Conservation (phyloP, 2,113 vertebrate genomes). For the Perca flavescens region DNA sequence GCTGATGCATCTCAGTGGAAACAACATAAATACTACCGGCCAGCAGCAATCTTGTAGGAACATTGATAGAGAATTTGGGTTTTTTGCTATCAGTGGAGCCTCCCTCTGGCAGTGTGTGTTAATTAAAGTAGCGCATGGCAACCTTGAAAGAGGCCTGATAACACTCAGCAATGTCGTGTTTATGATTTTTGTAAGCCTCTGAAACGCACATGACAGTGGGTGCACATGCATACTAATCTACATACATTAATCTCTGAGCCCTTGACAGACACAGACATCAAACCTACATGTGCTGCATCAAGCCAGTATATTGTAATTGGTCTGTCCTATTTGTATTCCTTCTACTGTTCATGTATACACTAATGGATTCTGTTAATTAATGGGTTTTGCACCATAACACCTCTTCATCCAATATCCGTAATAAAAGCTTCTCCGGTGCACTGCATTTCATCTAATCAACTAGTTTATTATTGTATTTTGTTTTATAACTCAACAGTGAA, state of each 20-base stretch:
- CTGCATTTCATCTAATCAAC: constrained; percentile 57
- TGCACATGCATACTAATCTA: constrained; percentile 28
- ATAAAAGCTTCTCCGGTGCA: constrained; percentile 47
- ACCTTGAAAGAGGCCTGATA: constrained; percentile 65
- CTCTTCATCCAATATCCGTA: constrained; percentile 41
- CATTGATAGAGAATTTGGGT: constrained; percentile 55
- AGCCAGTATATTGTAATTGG: constrained; percentile 54
- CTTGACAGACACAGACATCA: constrained; percentile 33
- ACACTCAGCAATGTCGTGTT: constrained; percentile 48
- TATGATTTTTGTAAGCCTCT: constrained; percentile 46
- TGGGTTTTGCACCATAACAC: constrained; percentile 45
- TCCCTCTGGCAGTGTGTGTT: constrained; percentile 69
- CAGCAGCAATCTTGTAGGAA: constrained; percentile 46
- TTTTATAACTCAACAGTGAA: constrained; percentile 25
- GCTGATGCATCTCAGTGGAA: constrained; percentile 23
- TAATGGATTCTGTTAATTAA: constrained; percentile 75
- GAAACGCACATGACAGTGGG: constrained; percentile 34
- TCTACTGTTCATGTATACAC: constrained; percentile 48
- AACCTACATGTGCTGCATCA: constrained; percentile 27
- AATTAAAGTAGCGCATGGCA: constrained; percentile 63
- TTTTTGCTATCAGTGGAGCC: constrained; percentile 56
- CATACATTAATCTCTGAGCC: constrained; percentile 19
- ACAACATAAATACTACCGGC: constrained; percentile 39
- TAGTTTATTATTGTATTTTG: constrained; percentile 47
- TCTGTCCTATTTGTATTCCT: constrained; percentile 58